These are phyloP conservation scores for Nematostella vectensis DNA, from an alignment of 92 coral and sea anemone genomes.

Conservation along the genomic window DNA sequence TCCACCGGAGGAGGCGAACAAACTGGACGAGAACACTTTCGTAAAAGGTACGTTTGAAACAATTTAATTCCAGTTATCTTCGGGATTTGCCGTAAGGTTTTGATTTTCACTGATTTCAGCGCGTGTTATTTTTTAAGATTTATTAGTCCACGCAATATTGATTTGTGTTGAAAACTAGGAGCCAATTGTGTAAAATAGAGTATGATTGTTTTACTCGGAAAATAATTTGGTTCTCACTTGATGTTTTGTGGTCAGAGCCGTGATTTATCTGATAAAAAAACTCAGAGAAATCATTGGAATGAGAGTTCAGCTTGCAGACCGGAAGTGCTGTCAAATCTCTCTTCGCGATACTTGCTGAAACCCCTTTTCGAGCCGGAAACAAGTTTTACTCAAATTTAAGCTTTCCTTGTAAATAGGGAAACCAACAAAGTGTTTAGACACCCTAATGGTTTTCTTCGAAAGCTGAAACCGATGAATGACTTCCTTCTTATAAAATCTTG, in stretches of 20 bases:
- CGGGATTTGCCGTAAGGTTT: no score
- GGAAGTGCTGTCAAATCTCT: constrained; percentile 38
- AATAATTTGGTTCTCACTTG: no score
- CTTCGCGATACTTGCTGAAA: not conserved
- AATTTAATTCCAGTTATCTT: no score
- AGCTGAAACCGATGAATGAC: not conserved
- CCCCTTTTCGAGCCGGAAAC: constrained; percentile 7
- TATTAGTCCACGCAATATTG: no score
- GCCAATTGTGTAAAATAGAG: no score
- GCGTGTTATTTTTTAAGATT: not conserved
- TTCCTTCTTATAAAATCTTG: not conserved
- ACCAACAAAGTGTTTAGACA: not conserved
- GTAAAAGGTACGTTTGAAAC: constrained; percentile 37
- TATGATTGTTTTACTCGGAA: no score
- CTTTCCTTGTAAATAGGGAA: not conserved
- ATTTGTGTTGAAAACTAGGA: not conserved
- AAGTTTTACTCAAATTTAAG: constrained; percentile 1
- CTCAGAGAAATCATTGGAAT: constrained; percentile 27
- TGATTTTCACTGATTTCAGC: not conserved
- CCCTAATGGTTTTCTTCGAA: not conserved
- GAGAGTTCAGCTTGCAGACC: constrained; percentile 21
- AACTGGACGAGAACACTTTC: constrained; percentile 42
- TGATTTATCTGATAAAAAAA: constrained; percentile 1
- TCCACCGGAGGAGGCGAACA: constrained; percentile 6
- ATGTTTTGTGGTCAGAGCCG: no score